These are phyloP conservation scores for Vandiemenella viatica DNA, from an alignment of 2,888 invertebrate genomes.

Conservation along the genomic window DNA sequence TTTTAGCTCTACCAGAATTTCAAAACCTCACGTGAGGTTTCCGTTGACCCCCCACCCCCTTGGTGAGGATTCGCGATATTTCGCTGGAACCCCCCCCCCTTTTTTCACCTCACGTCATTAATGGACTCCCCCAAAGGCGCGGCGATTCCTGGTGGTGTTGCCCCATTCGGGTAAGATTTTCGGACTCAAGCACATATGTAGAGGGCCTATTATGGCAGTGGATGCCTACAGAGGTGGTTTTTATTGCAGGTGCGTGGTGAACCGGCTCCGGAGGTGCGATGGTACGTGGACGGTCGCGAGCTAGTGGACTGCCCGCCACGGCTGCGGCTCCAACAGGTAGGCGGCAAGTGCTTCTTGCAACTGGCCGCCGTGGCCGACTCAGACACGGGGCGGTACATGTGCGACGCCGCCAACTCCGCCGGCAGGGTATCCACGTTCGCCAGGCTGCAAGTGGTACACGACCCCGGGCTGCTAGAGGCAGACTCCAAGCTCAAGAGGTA, in stretches of 20 bases:
- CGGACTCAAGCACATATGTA: no score
- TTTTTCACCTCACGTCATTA: no score
- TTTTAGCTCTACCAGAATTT: no score
- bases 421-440: conserved; percentile 75
- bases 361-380: conserved; percentile 44
- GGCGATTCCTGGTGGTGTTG: no score
- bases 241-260: conserved; percentile 35
- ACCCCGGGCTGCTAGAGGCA: conserved; percentile 57
- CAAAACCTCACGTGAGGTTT: no score
- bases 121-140: no score
- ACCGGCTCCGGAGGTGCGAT: conserved; percentile 52
- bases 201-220: no score
- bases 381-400: conserved; percentile 70
- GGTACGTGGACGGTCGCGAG: conserved; percentile 73
- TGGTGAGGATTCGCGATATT: no score
- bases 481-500: conserved; percentile 59
- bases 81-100: no score
- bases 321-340: conserved; percentile 23
- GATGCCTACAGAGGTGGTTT: no score
- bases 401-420: conserved; percentile 65
- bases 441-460: conserved; percentile 59
- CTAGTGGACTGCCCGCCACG: conserved; percentile 41
- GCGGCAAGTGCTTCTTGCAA: conserved; percentile 38
- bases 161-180: no score
- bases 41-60: no score